phyloP scores from a whole-genome alignment of 2,113 vertebrate species.

The Thunnus thynnus region DNA sequence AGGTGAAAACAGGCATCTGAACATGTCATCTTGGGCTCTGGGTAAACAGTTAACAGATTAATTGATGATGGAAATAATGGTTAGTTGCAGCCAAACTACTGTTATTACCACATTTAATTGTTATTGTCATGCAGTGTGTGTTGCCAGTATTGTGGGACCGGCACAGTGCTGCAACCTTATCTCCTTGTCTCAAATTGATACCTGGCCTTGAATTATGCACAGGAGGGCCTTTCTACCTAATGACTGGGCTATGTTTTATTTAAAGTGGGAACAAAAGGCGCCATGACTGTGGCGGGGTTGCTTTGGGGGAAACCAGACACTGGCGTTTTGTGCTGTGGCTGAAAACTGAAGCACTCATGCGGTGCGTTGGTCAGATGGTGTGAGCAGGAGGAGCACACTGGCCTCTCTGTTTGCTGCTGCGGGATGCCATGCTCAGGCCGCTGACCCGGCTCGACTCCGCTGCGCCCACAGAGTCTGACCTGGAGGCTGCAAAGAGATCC shows the following conservation, averaged over 20 bases:
- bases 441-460: conserved; percentile 19
- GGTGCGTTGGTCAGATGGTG: conserved; percentile 62
- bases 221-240: conserved; percentile 67
- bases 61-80: neutral
- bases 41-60: neutral
- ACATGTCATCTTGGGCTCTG: neutral
- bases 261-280: conserved; percentile 76
- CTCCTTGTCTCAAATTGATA: conserved; percentile 50
- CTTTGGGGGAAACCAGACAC: conserved; percentile 81
- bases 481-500: conserved; percentile 15
- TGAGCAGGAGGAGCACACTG: conserved; percentile 67
- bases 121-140: neutral
- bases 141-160: conserved; percentile 11
- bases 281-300: conserved; percentile 53
- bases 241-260: conserved; percentile 82
- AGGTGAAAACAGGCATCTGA: neutral
- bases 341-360: conserved; percentile 79
- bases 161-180: conserved; percentile 23
- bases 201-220: conserved; percentile 80
- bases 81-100: conserved; percentile 26
- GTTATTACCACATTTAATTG: conserved; percentile 45
- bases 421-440: conserved; percentile 17
- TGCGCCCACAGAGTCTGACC: conserved; percentile 39
- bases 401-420: conserved; percentile 54
- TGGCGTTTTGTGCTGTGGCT: conserved; percentile 77